phyloP scores from a whole-genome alignment of 37 sponge, comb jelly and placozoan species.

The Spongilla lacustris region DNA sequence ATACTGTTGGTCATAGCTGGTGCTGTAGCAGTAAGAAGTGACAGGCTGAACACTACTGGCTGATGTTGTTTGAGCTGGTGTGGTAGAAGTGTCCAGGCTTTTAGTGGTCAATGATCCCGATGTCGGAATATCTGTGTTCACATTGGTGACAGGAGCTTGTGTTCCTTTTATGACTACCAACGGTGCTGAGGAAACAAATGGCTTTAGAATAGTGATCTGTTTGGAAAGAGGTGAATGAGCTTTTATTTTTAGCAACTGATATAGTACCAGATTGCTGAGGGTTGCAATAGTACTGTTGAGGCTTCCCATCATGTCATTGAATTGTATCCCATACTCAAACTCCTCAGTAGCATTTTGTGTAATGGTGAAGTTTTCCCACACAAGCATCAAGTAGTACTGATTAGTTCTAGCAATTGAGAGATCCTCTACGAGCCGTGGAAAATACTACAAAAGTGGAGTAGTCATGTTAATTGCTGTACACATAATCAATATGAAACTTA shows the following conservation, averaged over 20 bases:
- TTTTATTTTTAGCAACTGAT: neutral
- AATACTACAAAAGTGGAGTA: neutral
- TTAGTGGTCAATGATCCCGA: neutral
- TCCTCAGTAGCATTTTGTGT: neutral
- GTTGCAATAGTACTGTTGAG: neutral
- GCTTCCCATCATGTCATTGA: neutral
- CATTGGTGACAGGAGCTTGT: neutral
- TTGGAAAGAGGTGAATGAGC: neutral
- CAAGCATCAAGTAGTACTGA: neutral
- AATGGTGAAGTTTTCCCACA: neutral
- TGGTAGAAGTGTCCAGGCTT: too few relatives aligned
- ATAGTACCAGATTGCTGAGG: neutral
- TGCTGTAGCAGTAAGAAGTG: neutral
- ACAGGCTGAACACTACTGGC: neutral
- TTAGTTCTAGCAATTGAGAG: neutral
- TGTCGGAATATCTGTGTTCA: neutral
- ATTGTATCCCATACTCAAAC: neutral
- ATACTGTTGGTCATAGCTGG: neutral
- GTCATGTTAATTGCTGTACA: neutral
- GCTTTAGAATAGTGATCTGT: neutral
- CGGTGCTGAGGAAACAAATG: neutral
- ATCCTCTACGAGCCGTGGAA: neutral
- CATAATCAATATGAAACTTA: neutral
- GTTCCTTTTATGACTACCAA: neutral
- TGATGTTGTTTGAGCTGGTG: neutral